Conservation (phyloP, 2,888 invertebrate species). For the Deilephila porcellus region DNA sequence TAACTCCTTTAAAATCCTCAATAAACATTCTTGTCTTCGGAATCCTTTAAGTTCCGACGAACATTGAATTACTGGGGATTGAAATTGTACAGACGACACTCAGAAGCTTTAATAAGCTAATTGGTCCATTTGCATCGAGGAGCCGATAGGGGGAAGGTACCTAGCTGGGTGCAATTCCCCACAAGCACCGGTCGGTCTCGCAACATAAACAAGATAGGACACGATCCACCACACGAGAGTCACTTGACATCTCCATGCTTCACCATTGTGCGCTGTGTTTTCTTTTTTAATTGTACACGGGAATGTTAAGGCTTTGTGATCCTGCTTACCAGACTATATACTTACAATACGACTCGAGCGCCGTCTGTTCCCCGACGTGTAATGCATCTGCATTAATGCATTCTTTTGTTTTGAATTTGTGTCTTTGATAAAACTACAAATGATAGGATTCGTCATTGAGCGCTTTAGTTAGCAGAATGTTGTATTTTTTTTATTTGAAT, state of each 20-base stretch:
- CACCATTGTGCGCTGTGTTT: conserved; percentile 58
- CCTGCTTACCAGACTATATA: conserved; percentile 28
- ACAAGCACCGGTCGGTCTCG: conserved; percentile 47
- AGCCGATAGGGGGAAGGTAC: conserved; percentile 43
- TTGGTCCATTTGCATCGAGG: conserved; percentile 49
- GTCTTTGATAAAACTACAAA: background rate
- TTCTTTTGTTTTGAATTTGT: background rate
- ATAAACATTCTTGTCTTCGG: conserved; percentile 19
- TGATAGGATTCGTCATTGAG: too few relatives aligned
- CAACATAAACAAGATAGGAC: conserved; percentile 72
- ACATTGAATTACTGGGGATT: conserved; percentile 30
- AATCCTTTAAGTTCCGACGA: conserved; percentile 26
- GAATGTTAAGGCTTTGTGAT: conserved; percentile 40
- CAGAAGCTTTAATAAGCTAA: conserved; percentile 46
- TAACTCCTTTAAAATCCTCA: conserved; percentile 18
- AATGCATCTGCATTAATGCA: background rate
- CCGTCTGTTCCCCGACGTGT: background rate
- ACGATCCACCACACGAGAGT: conserved; percentile 65
- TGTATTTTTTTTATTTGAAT: too few relatives aligned
- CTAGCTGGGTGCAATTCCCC: conserved; percentile 53
- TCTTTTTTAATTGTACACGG: conserved; percentile 56
- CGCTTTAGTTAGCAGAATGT: too few relatives aligned
- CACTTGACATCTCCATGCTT: conserved; percentile 65
- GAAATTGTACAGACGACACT: conserved; percentile 26
- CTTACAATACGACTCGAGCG: conserved; percentile 29